phyloP scores from a whole-genome alignment of 2,113 vertebrate genomes.

The Notothenia rossii region DNA sequence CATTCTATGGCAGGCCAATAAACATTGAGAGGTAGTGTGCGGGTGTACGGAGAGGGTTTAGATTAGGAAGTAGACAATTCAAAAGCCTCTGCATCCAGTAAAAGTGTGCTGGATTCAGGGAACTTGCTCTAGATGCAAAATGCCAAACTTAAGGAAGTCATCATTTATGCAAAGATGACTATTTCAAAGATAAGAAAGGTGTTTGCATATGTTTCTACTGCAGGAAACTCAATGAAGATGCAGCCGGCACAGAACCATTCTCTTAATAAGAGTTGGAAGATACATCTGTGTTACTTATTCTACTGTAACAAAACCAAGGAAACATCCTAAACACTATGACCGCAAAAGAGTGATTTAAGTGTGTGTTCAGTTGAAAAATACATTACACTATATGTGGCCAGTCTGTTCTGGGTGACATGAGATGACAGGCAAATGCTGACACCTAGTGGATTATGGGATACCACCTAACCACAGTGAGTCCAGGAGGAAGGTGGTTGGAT shows the following conservation, averaged over 20 bases:
- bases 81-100: background rate
- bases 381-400: background rate
- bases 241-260: background rate
- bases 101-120: background rate
- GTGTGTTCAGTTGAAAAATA: background rate
- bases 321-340: background rate
- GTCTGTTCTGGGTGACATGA: background rate
- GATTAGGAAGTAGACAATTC: background rate
- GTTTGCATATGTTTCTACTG: conserved; percentile 11
- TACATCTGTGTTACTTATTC: too few species aligned
- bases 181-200: conserved; percentile 2
- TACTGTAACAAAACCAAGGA: conserved; percentile 18
- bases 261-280: background rate
- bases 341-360: background rate
- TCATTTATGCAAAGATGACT: background rate
- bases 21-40: background rate
- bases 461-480: rapidly evolving
- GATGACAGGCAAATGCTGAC: conserved; percentile 61
- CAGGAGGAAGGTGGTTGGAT: background rate
- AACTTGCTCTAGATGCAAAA: background rate
- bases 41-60: background rate
- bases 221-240: conserved; percentile 3
- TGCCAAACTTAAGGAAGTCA: conserved; percentile 7
- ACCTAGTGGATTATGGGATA: conserved; percentile 64
- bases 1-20: background rate